These are phyloP conservation scores for Stegana nigrithorax DNA, from an alignment of 2,888 invertebrate species.

Conservation along the genomic window DNA sequence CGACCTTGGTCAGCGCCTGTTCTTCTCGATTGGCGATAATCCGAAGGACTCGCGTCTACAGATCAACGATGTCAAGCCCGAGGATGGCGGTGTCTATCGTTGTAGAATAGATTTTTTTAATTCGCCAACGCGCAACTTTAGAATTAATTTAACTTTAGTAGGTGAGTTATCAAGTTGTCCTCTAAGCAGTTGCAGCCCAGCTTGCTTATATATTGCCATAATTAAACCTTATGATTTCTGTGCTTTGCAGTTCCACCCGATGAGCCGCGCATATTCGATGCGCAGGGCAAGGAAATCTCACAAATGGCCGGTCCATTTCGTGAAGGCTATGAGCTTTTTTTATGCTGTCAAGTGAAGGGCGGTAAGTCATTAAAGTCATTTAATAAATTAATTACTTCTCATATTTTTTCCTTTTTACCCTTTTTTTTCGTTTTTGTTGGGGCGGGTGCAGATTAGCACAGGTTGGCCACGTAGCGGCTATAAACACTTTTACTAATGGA, in stretches of 20 bases:
- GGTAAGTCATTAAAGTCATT: conserved; percentile 79
- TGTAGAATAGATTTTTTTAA: conserved; percentile 91
- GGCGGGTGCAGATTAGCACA: neutral
- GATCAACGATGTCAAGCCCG: conserved; percentile 77
- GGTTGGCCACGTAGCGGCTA: too few relatives aligned
- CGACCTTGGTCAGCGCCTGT: conserved; percentile 80
- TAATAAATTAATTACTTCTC: too few relatives aligned
- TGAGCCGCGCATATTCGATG: conserved; percentile 84
- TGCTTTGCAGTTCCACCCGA: conserved; percentile 78
- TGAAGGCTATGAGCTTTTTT: conserved; percentile 84
- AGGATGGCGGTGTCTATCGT: conserved; percentile 86
- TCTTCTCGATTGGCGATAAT: conserved; percentile 79
- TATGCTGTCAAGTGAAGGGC: conserved; percentile 88
- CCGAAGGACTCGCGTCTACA: conserved; percentile 80
- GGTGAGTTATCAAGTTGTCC: too few relatives aligned
- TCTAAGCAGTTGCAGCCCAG: too few relatives aligned
- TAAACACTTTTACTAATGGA: too few relatives aligned
- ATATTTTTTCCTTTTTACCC: neutral
- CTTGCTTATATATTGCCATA: conserved; percentile 19
- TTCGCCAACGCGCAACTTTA: conserved; percentile 88
- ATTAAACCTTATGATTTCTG: neutral
- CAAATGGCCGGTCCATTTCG: conserved; percentile 86
- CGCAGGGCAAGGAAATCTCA: conserved; percentile 83
- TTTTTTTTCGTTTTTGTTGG: neutral
- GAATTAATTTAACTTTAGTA: conserved; percentile 87